Conservation (phyloP, 1,140 invertebrate species). For the Schlechtendalia chinensis region DNA sequence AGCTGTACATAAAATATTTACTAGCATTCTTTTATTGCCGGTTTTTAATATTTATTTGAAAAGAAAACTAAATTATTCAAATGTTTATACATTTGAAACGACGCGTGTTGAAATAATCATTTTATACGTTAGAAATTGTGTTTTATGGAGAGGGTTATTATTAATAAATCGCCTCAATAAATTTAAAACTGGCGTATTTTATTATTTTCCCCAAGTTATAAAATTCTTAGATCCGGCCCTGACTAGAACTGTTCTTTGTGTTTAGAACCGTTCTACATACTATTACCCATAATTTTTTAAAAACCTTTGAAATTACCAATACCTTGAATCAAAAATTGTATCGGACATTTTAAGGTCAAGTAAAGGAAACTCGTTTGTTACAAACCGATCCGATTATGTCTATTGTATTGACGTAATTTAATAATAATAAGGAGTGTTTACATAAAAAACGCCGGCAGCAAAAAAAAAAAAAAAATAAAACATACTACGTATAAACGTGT, state of each 20-base stretch:
- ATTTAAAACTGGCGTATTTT: no score
- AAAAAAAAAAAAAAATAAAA: background rate
- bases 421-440: conserved; percentile 13
- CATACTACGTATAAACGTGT: background rate
- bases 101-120: no score
- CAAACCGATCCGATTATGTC: background rate
- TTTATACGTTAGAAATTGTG: no score
- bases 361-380: conserved; percentile 16
- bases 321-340: background rate
- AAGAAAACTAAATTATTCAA: no score
- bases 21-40: no score
- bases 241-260: no score
- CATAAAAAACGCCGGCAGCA: conserved; percentile 32
- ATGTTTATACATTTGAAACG: no score
- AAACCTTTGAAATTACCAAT: background rate
- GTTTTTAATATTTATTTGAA: no score
- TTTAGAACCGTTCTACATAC: no score
- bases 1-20: no score
- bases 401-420: conserved; percentile 17
- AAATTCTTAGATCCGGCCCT: background rate
- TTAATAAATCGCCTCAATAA: no score
- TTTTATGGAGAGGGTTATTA: no score
- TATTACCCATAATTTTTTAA: background rate
- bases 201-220: background rate
- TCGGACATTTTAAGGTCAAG: background rate